Percentiles rank a stretch among this genome's conserved stretches.
These are phyloP conservation scores for Montipora sp. DNA, from an alignment of 64 coral and sea anemone genomes.

Conservation along the genomic window DNA sequence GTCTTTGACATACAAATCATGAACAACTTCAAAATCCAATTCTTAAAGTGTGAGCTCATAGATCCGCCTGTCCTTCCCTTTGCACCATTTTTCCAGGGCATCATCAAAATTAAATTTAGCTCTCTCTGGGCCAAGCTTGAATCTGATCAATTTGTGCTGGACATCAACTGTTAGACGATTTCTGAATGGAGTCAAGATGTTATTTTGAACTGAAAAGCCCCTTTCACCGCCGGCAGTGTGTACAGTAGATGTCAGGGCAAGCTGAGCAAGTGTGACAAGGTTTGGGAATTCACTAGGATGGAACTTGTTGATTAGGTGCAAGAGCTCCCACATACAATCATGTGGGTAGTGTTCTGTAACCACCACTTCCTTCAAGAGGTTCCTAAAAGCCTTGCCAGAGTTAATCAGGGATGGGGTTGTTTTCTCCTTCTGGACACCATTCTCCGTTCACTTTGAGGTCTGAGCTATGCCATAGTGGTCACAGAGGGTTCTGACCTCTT, in stretches of 20 bases:
- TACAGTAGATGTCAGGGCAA: not conserved
- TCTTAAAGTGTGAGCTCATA: slow-evolving; percentile 60
- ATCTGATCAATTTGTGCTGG: slow-evolving; percentile 32
- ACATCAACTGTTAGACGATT: not conserved
- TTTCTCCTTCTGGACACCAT: slow-evolving; percentile 25
- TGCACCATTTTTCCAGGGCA: not conserved
- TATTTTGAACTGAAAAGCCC: slow-evolving; percentile 24
- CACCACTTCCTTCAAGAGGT: not conserved
- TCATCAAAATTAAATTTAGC: slow-evolving; percentile 34
- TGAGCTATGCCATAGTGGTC: slow-evolving; percentile 27
- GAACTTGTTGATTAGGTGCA: not conserved
- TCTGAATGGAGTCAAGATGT: not conserved
- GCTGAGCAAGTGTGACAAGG: not conserved
- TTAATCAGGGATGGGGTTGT: slow-evolving; percentile 22
- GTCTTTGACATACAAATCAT: slow-evolving; percentile 39
- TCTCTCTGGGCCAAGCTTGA: slow-evolving; percentile 34
- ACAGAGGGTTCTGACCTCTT: slow-evolving; percentile 35
- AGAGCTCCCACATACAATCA: not conserved
- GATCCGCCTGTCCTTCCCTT: slow-evolving; percentile 38
- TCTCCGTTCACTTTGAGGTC: slow-evolving; percentile 47
- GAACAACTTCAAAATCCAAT: slow-evolving; percentile 51
- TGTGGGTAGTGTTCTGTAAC: not conserved
- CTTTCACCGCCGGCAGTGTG: not conserved
- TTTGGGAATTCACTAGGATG: not conserved
- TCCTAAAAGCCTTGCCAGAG: slow-evolving; percentile 22